Evolutionary conservation across 2,113 vertebrate species (phyloP), one percentile per base, ranked within the genome.

Genomic region (Genyomyrus donnyi): DNA sequence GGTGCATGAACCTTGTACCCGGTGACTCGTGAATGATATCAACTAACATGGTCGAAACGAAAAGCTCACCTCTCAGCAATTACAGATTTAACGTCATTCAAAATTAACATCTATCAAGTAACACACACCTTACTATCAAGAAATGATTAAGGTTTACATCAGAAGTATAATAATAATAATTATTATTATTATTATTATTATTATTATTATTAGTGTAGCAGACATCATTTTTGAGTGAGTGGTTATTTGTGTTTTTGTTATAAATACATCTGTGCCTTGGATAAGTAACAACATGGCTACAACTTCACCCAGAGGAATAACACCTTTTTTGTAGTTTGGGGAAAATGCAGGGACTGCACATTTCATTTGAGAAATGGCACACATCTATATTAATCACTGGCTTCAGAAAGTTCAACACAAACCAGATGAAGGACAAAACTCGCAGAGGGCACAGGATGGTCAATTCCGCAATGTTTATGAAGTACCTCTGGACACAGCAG

Each of bases 401-500:
- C 84, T 49, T 42, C 83, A n/a, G 42, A 45, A 48, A 85, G 45
- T 48, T 85, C 45, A 85, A 50, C 84, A 77, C 70, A 35, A 48
- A 85, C 42, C 24, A 45, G 11, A 27, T 11, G n/a, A 13, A 48
- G 17, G 4, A 5, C 7, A 11, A n/a, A 85, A 86, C n/a, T 15
- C 2, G 24, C n/a, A 48, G 45, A 86, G 2, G 48, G 48, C 10
- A 50, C 84, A 49, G 92, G 93, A 92, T 90, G 91, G 89, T 93
- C 91, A 93, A 93, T 93, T 93, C 94, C 90, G 90, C 90, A 88
- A 89, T 87, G 88, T 89, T 77, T 90, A 91, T 92, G 91, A 74
- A 91, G 90, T 31, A 62, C 66, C 31, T 39, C 74, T 80, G 74
- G 35, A 88, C 83, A 53, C 85, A 91, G 88, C 27, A 89, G 5